Base-by-base conservation (phyloP, 2,888 invertebrate genomes). In the Limnephilus marmoratus region DNA sequence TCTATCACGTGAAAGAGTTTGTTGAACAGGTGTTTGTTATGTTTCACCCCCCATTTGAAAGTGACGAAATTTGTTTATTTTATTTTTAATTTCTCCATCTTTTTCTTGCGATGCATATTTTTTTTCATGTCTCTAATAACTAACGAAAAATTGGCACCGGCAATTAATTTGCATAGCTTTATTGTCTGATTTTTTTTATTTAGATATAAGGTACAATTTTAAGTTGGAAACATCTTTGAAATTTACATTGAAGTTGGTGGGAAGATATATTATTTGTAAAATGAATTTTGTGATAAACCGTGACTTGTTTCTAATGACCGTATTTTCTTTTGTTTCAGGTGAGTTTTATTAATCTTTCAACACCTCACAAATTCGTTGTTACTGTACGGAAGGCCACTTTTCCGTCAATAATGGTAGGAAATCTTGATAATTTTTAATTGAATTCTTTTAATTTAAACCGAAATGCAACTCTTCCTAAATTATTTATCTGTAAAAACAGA, bases 11-110 rank as follows among this genome's bases (percentile, higher is more conserved):
- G 80, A 89, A 37, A 41, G 3, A 80, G 4, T 89, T 80, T 88
- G 37, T 80, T 88, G 37, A 34, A n/a, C 88, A 89, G 81, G 81
- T 89, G 81, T 81, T 81, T n/a, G 11, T 15, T 68, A 9, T 18
- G 24, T 9, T 68, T 68, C n/a, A 68, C 68, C 7, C 24, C 9
- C 24, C 24, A 24, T 68, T 24, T 68, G 9, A 68, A 68, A 68
- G 24, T n/a, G n/a, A 68, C 68, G 7, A 68, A 68, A 9, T 68
- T 68, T 18, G 7, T 24, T 68, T 68, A 7, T 68, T 68, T 68
- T 24, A 5, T 68, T 24, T 68, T 68, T 7, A 68, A 18, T 68
- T 7, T 68, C 53, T 24, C 24, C 18, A 15, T 68, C 53, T 53
- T 1, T 15, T 15, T 49, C 53, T 53, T 53, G 15, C 18, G 18